These are phyloP conservation scores for Thomomys bottae DNA, from an alignment of 2,113 vertebrate genomes.

Conservation along the genomic window DNA sequence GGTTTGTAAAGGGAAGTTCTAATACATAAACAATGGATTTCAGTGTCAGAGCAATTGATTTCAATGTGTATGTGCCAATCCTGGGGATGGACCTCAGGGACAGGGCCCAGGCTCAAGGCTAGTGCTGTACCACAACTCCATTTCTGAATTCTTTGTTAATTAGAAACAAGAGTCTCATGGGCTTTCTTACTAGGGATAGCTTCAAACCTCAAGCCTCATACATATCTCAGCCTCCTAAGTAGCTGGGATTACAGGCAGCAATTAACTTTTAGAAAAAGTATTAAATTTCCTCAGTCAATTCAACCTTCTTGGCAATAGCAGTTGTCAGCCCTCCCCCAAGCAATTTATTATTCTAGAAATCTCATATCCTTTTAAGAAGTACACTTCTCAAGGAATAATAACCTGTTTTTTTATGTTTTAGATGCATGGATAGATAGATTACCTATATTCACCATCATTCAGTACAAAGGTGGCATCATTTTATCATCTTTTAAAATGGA, in stretches of 20 bases:
- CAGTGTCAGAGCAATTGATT: neutral
- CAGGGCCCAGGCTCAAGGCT: too few species aligned
- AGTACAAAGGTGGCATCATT: neutral
- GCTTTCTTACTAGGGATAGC: too few species aligned
- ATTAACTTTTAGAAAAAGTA: constrained; percentile 9
- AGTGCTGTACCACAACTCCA: too few species aligned
- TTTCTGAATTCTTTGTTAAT: too few species aligned
- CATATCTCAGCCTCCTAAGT: too few species aligned
- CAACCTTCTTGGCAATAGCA: constrained; percentile 18
- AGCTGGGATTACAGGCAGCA: too few species aligned
- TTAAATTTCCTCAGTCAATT: constrained; percentile 28
- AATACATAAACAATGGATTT: constrained; percentile 12
- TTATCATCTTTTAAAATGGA: constrained; percentile 54
- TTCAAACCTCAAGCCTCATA: too few species aligned
- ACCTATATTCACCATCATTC: neutral
- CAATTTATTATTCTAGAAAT: constrained; percentile 50
- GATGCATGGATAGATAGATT: neutral
- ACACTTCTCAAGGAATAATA: constrained; percentile 31
- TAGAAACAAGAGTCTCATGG: too few species aligned
- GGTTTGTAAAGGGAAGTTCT: constrained; percentile 35
- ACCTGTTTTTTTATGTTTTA: constrained; percentile 24
- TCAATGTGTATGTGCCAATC: too few species aligned
- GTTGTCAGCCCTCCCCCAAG: neutral
- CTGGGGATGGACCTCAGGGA: too few species aligned
- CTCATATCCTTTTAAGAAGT: neutral